Base-by-base conservation (phyloP, 1,140 invertebrate species). In the Bombus pascuorum region DNA sequence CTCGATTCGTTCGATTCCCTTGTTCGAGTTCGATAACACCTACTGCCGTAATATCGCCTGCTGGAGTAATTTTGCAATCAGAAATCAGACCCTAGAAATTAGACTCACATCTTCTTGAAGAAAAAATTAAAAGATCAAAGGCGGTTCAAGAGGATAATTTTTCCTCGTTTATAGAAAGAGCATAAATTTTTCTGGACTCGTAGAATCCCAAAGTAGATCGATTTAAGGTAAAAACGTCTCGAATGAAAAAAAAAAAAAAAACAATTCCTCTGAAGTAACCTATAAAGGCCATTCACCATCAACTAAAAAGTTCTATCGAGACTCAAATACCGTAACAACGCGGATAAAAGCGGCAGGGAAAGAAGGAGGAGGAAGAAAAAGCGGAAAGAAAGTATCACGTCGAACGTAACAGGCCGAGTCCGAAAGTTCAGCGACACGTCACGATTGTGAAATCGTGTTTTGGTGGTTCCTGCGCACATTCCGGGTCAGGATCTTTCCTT, bases 371-470 rank as follows among this genome's bases (percentile, higher is more conserved):
- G 13, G 15, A 65, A 39, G 34, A 25, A n/a, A n/a, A 12, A 6
- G 6, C 25, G 28, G 71, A 42, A 42, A 72, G 68, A 73, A 73
- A 81, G 68, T 73, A 34, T 59, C 44, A 77, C 75, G 47, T 22
- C 28, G 57, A 42, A 77, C 53, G 75, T 74, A 74, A 62, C 8
- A 47, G 77, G 9, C 13, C 37, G 66, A 57, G 22, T 10, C 12
- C 6, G 34, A n/a, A 28, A 34, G 70, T 72, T 81, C 80, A 72
- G 68, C 37, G 72, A 87, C 47, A 37, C 72, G 28, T 22, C 28
- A n/a, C 57, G 82, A 88, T 86, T 88, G 88, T 89, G 86, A 89
- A 90, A 87, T 74, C 77, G 81, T 89, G 88, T 89, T 90, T 90
- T 84, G 87, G 85, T 59, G 53, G 85, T 76, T 78, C 85, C 57